These are phyloP conservation scores for Stenodera caucasica DNA, from an alignment of 2,888 invertebrate species.

Conservation along the genomic window DNA sequence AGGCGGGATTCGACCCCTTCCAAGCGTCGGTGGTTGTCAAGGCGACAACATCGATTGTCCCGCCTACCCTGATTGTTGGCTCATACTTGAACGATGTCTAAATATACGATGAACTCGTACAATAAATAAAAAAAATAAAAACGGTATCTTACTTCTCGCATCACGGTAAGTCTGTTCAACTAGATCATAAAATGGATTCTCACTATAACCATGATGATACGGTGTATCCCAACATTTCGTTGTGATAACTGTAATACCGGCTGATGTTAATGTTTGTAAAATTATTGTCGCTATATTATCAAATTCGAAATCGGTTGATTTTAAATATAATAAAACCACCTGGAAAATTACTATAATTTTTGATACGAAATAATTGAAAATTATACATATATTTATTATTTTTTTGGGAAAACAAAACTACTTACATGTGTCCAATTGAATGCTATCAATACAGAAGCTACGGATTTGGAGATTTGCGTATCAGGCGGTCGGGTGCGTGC, in stretches of 20 bases:
- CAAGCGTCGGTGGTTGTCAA: too few relatives aligned
- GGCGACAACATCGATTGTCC: too few relatives aligned
- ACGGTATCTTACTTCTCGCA: constrained; percentile 81
- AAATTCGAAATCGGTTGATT: constrained; percentile 71
- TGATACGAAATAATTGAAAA: background rate
- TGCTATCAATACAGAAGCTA: constrained; percentile 78
- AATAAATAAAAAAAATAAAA: background rate
- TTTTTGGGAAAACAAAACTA: constrained; percentile 14
- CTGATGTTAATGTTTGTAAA: constrained; percentile 68
- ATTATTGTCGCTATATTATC: constrained; percentile 79
- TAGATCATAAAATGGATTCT: constrained; percentile 83
- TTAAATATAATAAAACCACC: constrained; percentile 83
- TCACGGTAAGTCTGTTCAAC: constrained; percentile 80
- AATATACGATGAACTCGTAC: background rate
- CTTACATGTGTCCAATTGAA: constrained; percentile 90
- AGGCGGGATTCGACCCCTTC: too few relatives aligned
- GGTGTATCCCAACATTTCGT: constrained; percentile 68
- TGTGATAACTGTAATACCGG: constrained; percentile 71
- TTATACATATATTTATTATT: background rate
- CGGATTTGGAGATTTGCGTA: constrained; percentile 91
- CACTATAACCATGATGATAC: constrained; percentile 80
- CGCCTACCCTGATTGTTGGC: too few relatives aligned
- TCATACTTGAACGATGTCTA: too few relatives aligned
- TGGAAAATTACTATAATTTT: constrained; percentile 46
- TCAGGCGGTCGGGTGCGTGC: constrained; percentile 90